Evolutionary conservation across 2,888 invertebrate genomes (phyloP).

Genomic region (Zhuqinia jingwanae): DNA sequence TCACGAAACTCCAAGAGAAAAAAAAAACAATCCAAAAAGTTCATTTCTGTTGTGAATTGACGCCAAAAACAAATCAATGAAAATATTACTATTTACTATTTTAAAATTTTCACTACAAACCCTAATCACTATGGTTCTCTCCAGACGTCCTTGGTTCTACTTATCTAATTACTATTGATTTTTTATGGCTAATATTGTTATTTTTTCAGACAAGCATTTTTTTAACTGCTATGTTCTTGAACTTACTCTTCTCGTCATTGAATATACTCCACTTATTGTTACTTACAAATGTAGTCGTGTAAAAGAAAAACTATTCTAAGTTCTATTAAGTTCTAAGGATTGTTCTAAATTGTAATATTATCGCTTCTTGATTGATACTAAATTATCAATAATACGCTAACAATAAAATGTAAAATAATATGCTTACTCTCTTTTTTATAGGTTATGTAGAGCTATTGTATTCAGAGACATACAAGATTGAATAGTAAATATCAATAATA

Average conservation of each 20-base stretch:
- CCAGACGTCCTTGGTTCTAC: too few species aligned
- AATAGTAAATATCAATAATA: slow-evolving; percentile 9
- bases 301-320: too few species aligned
- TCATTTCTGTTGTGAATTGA: slow-evolving; percentile 12
- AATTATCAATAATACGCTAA: too few species aligned
- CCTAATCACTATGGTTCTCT: slow-evolving; percentile 8
- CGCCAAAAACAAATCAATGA: slow-evolving; percentile 17
- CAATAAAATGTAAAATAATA: too few species aligned
- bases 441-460: slow-evolving; percentile 19
- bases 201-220: neutral
- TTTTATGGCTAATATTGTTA: neutral
- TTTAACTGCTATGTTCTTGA: too few species aligned
- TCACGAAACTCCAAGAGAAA: neutral
- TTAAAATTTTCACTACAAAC: too few species aligned
- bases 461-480: slow-evolving; percentile 31
- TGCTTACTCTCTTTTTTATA: neutral
- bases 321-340: too few species aligned
- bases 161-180: slow-evolving; percentile 11
- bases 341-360: too few species aligned
- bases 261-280: neutral
- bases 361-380: too few species aligned
- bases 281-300: too few species aligned
- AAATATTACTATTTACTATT: neutral
- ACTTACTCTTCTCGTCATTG: neutral
- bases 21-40: neutral